Conservation (phyloP, 2,888 invertebrate genomes). For the Schrankia costaestrigalis region DNA sequence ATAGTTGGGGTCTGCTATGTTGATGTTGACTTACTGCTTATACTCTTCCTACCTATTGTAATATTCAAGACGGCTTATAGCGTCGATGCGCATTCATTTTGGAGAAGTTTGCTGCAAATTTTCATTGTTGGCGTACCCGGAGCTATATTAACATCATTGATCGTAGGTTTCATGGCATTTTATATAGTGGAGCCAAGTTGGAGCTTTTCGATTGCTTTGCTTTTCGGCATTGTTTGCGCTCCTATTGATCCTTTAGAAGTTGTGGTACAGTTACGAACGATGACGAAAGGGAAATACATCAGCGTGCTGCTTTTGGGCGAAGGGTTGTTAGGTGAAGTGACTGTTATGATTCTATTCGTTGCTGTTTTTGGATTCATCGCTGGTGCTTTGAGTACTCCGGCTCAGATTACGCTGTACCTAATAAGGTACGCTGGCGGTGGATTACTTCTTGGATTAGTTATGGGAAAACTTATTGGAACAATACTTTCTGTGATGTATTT, state of each 20-base stretch:
- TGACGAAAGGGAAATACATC: constrained; percentile 64
- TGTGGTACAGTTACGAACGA: constrained; percentile 56
- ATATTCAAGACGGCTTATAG: constrained; percentile 66
- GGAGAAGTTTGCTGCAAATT: constrained; percentile 64
- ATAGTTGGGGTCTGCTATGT: constrained; percentile 56
- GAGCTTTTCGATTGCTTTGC: constrained; percentile 54
- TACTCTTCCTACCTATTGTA: constrained; percentile 56
- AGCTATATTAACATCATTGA: constrained; percentile 53
- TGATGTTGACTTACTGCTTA: constrained; percentile 54
- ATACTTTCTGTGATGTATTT: constrained; percentile 61
- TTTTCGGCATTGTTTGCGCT: constrained; percentile 65
- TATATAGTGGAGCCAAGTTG: constrained; percentile 61
- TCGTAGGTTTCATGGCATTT: constrained; percentile 60
- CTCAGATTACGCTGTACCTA: constrained; percentile 56
- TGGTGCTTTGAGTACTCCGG: constrained; percentile 46
- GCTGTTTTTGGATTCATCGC: constrained; percentile 60
- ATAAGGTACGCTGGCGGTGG: constrained; percentile 65
- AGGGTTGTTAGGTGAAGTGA: constrained; percentile 65
- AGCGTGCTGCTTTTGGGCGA: constrained; percentile 64
- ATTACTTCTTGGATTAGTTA: constrained; percentile 56
- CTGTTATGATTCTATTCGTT: constrained; percentile 67
- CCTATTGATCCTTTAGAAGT: constrained; percentile 71
- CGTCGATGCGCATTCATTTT: constrained; percentile 65
- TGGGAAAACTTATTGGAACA: constrained; percentile 56
- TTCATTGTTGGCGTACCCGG: constrained; percentile 61